These are phyloP conservation scores for Chymomyza costata DNA, from an alignment of 1,140 invertebrate genomes.

Conservation along the genomic window DNA sequence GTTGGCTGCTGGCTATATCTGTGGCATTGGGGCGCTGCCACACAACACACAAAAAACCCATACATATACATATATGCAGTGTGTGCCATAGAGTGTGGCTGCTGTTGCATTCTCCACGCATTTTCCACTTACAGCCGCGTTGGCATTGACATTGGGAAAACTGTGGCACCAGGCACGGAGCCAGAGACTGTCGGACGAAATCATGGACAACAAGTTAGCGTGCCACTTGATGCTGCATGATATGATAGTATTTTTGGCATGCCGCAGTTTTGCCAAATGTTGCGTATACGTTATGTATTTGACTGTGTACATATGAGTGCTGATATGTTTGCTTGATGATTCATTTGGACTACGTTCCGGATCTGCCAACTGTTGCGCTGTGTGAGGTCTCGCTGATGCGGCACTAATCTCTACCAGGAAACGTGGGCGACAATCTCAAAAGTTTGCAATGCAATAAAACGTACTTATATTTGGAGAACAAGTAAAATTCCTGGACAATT, in stretches of 20 bases:
- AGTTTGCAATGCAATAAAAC: too few relatives aligned
- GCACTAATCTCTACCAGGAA: too few relatives aligned
- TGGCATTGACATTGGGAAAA: constrained; percentile 68
- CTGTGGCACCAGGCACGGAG: constrained; percentile 58
- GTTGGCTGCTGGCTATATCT: constrained; percentile 40
- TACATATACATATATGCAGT: constrained; percentile 1
- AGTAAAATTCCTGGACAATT: too few relatives aligned
- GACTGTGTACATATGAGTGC: not conserved
- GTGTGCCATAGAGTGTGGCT: constrained; percentile 36
- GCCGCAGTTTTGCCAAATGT: constrained; percentile 35
- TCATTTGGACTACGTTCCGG: constrained; percentile 24
- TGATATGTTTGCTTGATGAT: constrained; percentile 42
- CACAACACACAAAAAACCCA: constrained; percentile 9
- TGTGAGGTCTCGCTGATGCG: too few relatives aligned
- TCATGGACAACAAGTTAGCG: too few relatives aligned
- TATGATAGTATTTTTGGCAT: constrained; percentile 62
- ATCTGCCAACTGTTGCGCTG: too few relatives aligned
- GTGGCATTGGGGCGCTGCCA: constrained; percentile 58
- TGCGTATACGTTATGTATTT: constrained; percentile 65
- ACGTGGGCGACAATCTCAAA: too few relatives aligned
- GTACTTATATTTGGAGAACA: too few relatives aligned
- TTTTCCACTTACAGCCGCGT: not conserved
- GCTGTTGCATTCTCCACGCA: constrained; percentile 42
- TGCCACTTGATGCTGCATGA: too few relatives aligned
- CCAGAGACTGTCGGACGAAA: constrained; percentile 6